phyloP scores from a whole-genome alignment of 1,140 invertebrate genomes.

The Rhagoletis zephyria region DNA sequence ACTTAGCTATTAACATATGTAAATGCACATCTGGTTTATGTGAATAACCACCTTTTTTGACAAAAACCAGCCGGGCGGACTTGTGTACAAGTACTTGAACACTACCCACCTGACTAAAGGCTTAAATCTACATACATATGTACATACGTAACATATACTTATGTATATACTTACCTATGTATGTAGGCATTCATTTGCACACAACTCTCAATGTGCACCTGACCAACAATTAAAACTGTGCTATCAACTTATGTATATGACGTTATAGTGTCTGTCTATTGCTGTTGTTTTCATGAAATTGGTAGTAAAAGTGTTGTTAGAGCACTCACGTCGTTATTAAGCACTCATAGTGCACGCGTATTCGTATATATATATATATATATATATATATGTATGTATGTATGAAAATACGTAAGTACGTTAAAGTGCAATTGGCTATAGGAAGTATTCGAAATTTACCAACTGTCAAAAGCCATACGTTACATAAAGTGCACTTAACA shows the following conservation, averaged over 20 bases:
- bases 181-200: background rate
- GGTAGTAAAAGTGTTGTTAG: background rate
- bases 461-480: background rate
- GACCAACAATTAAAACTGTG: conserved; percentile 20
- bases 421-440: conserved; percentile 16
- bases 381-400: no score
- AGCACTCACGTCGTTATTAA: background rate
- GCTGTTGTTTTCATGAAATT: background rate
- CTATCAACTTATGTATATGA: background rate
- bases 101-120: background rate
- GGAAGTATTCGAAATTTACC: conserved; percentile 32
- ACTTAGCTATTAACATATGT: no score
- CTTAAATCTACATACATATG: background rate
- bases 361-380: no score
- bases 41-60: background rate
- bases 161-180: background rate
- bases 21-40: no score
- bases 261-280: background rate
- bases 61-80: background rate
- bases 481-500: background rate
- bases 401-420: background rate
- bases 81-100: background rate
- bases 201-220: background rate
- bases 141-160: background rate
- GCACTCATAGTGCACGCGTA: no score